Evolutionary conservation across 2,797 vertebrate genomes (phyloP), one percentile per base, ranked within the genome.

Genomic region (Triplophysa yarkandensis): DNA sequence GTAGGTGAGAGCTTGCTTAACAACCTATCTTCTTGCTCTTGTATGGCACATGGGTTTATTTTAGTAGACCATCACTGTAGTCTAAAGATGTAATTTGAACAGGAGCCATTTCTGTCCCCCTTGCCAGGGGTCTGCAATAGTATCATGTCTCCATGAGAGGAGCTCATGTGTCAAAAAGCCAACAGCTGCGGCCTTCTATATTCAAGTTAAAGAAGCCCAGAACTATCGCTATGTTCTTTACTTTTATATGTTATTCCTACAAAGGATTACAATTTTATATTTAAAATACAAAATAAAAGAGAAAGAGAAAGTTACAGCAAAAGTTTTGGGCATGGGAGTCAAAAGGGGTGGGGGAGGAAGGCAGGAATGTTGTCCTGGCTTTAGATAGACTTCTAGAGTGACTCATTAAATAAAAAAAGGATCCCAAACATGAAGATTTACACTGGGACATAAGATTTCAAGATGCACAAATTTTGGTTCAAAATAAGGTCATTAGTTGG

Each of bases 171-270:
- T 89, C 85, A 85, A 80, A 84, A 71, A 71, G n/a, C 73, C 84
- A 87, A 89, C 91, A 93, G 88, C 87, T 91, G 87, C 86, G 89
- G 79, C 61, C 63, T 68, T 68, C 78, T 72, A 72, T 76, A 81
- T 79, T 75, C 80, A 85, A 83, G 78, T 81, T 82, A 81, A 69
- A 75, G 79, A 76, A 79, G 74, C 52, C 50, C 66, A 70, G 54
- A 78, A 77, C 68, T 67, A 68, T 74, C 70, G 32, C 73, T 54
- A 25, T 61, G 14, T 39, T 28, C 62, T 66, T 46, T 68, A 77
- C 43, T 19, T 63, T 30, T 39, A 36, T n/a, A 5, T 19, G 54
- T 27, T 68, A 46, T 54, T 65, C 34, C 68, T 41, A 41, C 54
- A 54, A 21, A 27, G 21, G n/a, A 30, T 11, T 11, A 17, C 39